These are phyloP conservation scores for Nicator chloris DNA, from an alignment of 2,113 vertebrate genomes.

Conservation along the genomic window DNA sequence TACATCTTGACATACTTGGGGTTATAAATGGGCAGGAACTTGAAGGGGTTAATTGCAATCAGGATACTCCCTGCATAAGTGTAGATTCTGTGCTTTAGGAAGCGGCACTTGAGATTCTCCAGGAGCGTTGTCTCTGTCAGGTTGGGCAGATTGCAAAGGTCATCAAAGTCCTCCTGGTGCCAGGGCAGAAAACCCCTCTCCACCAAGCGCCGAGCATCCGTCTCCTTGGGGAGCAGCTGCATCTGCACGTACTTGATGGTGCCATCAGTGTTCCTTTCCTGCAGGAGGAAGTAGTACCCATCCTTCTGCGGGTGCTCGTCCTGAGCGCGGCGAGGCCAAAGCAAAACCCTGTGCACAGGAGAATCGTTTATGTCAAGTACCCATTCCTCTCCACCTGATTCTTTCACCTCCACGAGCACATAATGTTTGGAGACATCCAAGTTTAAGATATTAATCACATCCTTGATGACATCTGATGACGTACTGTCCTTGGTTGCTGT, in stretches of 20 bases:
- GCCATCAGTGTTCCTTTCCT: slow-evolving; percentile 83
- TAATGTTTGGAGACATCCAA: slow-evolving; percentile 75
- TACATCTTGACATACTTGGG: slow-evolving; percentile 95
- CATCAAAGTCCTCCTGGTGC: slow-evolving; percentile 80
- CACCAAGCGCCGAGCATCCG: slow-evolving; percentile 78
- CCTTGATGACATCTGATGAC: slow-evolving; percentile 74
- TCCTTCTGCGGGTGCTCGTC: slow-evolving; percentile 76
- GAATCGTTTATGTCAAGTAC: slow-evolving; percentile 76
- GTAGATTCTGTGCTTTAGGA: slow-evolving; percentile 87
- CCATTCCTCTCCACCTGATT: slow-evolving; percentile 75
- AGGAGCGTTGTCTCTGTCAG: slow-evolving; percentile 81
- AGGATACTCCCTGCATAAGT: slow-evolving; percentile 89
- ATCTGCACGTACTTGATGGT: slow-evolving; percentile 85
- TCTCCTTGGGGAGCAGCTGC: slow-evolving; percentile 76
- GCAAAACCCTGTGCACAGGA: slow-evolving; percentile 79
- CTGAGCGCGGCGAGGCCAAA: slow-evolving; percentile 84
- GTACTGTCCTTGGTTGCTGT: slow-evolving; percentile 77
- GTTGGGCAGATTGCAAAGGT: slow-evolving; percentile 85
- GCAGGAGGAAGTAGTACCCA: slow-evolving; percentile 88
- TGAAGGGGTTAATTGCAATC: slow-evolving; percentile 92
- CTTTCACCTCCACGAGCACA: slow-evolving; percentile 84
- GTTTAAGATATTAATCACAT: slow-evolving; percentile 70
- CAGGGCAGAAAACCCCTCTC: slow-evolving; percentile 91
- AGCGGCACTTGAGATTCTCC: slow-evolving; percentile 80
- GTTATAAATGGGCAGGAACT: slow-evolving; percentile 93